Percentiles rank a stretch among this genome's conserved stretches.
These are phyloP conservation scores for Poeciliopsis prolifica DNA, from an alignment of 2,113 vertebrate species.

Conservation along the genomic window DNA sequence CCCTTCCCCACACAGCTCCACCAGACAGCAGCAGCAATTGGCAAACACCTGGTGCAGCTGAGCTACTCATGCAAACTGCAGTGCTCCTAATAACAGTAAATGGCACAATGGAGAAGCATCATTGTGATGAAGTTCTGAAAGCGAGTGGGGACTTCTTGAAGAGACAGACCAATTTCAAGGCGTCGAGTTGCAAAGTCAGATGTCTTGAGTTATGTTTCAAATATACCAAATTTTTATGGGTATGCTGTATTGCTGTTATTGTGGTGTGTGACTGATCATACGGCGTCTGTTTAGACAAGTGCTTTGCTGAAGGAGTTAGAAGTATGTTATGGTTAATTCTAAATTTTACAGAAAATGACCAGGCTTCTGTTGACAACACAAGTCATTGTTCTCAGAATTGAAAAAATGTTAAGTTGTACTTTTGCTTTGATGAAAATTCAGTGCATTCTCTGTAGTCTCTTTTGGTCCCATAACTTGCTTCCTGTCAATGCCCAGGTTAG, in stretches of 20 bases:
- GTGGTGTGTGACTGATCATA: neutral
- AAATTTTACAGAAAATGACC: neutral
- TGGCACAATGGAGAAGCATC: too few relatives aligned
- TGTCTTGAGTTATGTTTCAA: neutral
- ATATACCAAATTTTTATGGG: neutral
- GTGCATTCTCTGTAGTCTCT: constrained; percentile 59
- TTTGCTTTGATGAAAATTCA: constrained; percentile 45
- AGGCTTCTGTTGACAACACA: neutral
- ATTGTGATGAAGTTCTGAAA: too few relatives aligned
- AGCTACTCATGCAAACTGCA: too few relatives aligned
- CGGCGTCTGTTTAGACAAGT: neutral
- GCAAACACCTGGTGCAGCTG: too few relatives aligned
- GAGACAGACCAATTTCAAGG: too few relatives aligned
- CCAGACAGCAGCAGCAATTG: too few relatives aligned
- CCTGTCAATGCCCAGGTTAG: constrained; percentile 32
- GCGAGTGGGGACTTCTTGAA: too few relatives aligned
- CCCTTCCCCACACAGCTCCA: too few relatives aligned
- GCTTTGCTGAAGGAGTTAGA: neutral
- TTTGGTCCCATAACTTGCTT: constrained; percentile 46
- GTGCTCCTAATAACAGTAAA: too few relatives aligned
- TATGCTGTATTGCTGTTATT: neutral
- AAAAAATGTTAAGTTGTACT: constrained; percentile 71
- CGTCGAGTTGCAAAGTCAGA: too few relatives aligned
- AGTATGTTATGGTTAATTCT: neutral
- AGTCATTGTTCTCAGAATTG: neutral